Evolutionary conservation across 2,797 vertebrate species (phyloP).

Genomic region (Pachyuromys duprasi): DNA sequence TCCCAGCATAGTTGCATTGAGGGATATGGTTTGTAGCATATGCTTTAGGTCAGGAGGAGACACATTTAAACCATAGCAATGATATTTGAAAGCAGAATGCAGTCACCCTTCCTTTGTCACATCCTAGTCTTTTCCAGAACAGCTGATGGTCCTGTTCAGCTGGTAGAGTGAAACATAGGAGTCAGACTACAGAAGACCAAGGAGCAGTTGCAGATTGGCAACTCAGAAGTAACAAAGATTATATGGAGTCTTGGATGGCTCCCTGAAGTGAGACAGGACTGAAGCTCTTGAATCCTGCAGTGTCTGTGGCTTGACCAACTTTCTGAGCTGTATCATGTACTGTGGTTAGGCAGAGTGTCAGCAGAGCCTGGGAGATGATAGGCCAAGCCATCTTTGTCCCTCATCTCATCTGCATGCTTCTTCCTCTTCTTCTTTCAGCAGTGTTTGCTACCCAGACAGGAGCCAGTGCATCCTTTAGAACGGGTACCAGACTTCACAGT

Average conservation of each 20-base stretch:
- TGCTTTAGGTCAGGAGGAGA: background rate
- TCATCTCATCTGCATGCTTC: background rate
- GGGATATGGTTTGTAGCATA: background rate
- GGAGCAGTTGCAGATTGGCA: background rate
- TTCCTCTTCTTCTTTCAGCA: background rate
- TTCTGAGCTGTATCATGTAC: background rate
- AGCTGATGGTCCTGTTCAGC: background rate
- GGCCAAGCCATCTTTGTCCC: background rate
- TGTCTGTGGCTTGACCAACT: background rate
- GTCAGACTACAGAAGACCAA: background rate
- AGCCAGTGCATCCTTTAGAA: too few species aligned
- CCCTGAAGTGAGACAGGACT: background rate
- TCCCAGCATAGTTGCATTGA: background rate
- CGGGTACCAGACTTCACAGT: background rate
- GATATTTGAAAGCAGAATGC: background rate
- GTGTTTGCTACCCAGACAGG: background rate
- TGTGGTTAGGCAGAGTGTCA: background rate
- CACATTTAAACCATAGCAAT: background rate
- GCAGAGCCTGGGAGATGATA: background rate
- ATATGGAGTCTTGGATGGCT: background rate
- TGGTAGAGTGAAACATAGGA: background rate
- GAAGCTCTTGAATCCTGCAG: background rate
- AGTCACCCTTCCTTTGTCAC: background rate
- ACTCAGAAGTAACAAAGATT: background rate
- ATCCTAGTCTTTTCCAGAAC: background rate